These are phyloP conservation scores for Siphamia tubifer DNA, from an alignment of 2,113 vertebrate genomes.

Conservation along the genomic window DNA sequence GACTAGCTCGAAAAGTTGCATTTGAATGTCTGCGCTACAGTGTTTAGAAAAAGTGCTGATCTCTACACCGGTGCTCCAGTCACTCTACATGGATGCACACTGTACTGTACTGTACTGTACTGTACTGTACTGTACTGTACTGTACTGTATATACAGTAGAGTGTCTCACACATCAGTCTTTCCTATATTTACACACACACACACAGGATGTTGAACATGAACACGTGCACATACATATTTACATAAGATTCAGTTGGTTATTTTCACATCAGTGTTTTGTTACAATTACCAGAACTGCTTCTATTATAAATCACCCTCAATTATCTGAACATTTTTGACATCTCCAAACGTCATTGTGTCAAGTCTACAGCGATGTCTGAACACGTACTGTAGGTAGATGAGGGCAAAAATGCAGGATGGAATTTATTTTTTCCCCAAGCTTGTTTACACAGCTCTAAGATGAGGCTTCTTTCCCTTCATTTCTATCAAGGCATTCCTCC, in stretches of 20 bases:
- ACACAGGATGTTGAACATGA: too few relatives aligned
- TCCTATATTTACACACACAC: constrained; percentile 9
- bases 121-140: too few relatives aligned
- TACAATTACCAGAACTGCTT: background rate
- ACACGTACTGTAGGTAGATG: constrained; percentile 41
- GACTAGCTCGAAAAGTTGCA: constrained; percentile 73
- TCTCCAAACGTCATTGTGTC: background rate
- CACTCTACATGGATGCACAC: constrained; percentile 4
- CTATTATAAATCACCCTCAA: background rate
- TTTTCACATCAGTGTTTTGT: background rate
- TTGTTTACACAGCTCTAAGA: constrained; percentile 59
- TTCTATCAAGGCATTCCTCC: constrained; percentile 59
- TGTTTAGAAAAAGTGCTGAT: constrained; percentile 68
- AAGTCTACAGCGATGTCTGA: background rate
- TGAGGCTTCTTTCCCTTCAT: constrained; percentile 48
- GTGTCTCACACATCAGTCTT: constrained; percentile 6
- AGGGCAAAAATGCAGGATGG: constrained; percentile 30
- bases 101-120: too few relatives aligned
- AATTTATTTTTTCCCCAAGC: constrained; percentile 32
- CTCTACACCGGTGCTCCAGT: constrained; percentile 23
- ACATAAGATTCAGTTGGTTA: too few relatives aligned
- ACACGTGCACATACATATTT: too few relatives aligned
- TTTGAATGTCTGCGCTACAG: constrained; percentile 57
- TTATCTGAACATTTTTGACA: background rate
- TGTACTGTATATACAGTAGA: constrained; percentile 5